Conservation (phyloP, 2,113 vertebrate genomes). For the Athene cunicularia region DNA sequence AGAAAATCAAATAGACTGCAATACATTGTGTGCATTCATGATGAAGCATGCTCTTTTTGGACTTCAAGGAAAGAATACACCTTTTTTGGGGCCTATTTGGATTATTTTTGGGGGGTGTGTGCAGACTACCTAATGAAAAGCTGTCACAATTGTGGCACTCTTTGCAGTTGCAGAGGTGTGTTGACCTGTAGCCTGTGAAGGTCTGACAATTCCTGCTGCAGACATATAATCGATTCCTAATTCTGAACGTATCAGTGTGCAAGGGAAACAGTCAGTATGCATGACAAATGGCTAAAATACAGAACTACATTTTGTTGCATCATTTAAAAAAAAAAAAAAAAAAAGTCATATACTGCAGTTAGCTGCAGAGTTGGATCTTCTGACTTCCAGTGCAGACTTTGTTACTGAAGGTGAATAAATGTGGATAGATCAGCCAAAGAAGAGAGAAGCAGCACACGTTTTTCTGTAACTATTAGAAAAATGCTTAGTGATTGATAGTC, state of each 20-base stretch:
- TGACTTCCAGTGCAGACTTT: background rate
- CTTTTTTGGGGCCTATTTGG: background rate
- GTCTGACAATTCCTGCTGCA: background rate
- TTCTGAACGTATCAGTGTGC: background rate
- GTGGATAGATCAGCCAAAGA: background rate
- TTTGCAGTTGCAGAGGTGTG: background rate
- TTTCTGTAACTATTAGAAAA: background rate
- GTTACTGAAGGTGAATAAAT: background rate
- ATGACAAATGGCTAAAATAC: background rate
- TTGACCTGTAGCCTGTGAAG: background rate
- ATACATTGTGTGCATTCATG: background rate
- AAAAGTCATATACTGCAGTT: background rate
- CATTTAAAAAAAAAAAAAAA: no score
- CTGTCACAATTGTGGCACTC: background rate
- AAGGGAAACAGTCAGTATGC: background rate
- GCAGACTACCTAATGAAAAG: background rate
- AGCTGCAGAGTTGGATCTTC: background rate
- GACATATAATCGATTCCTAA: background rate
- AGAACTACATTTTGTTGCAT: background rate
- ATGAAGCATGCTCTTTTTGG: background rate
- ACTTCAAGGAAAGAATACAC: background rate
- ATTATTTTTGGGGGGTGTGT: rapidly evolving
- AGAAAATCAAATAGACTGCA: background rate
- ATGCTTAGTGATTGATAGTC: background rate
- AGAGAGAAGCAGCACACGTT: rapidly evolving